These are phyloP conservation scores for Pandemis heparana DNA, from an alignment of 2,888 invertebrate genomes.

Conservation along the genomic window DNA sequence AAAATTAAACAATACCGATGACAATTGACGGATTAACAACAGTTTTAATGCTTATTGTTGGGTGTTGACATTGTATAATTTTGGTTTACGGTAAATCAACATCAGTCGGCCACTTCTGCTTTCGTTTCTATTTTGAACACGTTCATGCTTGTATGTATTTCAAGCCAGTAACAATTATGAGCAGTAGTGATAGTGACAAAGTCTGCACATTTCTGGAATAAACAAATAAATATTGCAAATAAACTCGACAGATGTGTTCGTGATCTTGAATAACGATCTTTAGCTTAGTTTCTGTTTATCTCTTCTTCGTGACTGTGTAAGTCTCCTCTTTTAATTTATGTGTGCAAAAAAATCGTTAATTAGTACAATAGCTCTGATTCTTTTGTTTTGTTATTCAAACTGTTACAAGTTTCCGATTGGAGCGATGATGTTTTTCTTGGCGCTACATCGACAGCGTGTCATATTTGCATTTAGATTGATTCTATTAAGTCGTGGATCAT, in stretches of 20 bases:
- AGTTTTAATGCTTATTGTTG: constrained; percentile 19
- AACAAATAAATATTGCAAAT: too few species aligned
- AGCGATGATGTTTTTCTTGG: background rate
- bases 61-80: constrained; percentile 30
- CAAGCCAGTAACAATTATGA: background rate
- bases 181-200: too few species aligned
- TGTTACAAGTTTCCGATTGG: constrained; percentile 11
- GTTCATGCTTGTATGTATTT: background rate
- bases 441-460: constrained; percentile 16
- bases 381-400: background rate
- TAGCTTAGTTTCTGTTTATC: too few species aligned
- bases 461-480: constrained; percentile 41
- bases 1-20: constrained; percentile 47
- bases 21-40: constrained; percentile 45
- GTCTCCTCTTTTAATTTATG: too few species aligned
- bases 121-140: background rate
- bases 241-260: too few species aligned
- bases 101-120: background rate
- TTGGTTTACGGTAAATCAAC: constrained; percentile 4
- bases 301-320: too few species aligned
- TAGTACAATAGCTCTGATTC: background rate
- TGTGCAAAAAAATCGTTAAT: background rate
- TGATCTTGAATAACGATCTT: too few species aligned
- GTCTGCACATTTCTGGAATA: too few species aligned
- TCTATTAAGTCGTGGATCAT: constrained; percentile 20